These are phyloP conservation scores for Aphelocoma coerulescens DNA, from an alignment of 2,113 vertebrate species.

Conservation along the genomic window DNA sequence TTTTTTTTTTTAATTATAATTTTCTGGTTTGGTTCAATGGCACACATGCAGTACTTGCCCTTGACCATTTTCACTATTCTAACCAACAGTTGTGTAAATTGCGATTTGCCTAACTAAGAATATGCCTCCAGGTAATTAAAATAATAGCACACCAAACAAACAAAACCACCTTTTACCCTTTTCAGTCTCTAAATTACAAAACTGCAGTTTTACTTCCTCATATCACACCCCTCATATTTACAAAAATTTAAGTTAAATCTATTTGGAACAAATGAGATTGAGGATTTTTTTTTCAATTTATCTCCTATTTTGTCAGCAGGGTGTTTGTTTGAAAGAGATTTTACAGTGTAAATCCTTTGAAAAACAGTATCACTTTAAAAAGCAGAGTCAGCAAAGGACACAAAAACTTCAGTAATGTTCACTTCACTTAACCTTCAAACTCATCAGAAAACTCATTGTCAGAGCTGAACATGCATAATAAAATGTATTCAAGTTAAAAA, in stretches of 20 bases:
- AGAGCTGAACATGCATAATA: neutral
- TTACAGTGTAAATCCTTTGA: neutral
- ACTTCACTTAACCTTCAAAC: constrained; percentile 1
- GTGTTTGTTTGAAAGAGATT: neutral
- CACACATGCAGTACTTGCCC: neutral
- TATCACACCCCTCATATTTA: neutral
- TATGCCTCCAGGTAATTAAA: constrained; percentile 48
- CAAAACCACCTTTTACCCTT: neutral
- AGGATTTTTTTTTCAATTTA: neutral
- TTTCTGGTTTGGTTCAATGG: constrained; percentile 21
- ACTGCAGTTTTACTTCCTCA: neutral
- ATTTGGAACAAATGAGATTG: neutral
- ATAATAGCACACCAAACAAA: neutral
- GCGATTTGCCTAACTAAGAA: constrained; percentile 15
- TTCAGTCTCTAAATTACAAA: constrained; percentile 5
- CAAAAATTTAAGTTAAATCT: neutral
- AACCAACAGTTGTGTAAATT: neutral
- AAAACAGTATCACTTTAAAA: neutral
- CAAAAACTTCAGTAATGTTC: neutral
- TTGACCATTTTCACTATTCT: constrained; percentile 32
- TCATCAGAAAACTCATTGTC: neutral
- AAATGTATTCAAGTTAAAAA: neutral
- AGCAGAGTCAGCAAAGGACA: neutral
- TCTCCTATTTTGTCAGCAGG: neutral
- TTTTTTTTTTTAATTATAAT: neutral